Base-by-base conservation (phyloP, 2,888 invertebrate genomes). In the Dusona sp. region DNA sequence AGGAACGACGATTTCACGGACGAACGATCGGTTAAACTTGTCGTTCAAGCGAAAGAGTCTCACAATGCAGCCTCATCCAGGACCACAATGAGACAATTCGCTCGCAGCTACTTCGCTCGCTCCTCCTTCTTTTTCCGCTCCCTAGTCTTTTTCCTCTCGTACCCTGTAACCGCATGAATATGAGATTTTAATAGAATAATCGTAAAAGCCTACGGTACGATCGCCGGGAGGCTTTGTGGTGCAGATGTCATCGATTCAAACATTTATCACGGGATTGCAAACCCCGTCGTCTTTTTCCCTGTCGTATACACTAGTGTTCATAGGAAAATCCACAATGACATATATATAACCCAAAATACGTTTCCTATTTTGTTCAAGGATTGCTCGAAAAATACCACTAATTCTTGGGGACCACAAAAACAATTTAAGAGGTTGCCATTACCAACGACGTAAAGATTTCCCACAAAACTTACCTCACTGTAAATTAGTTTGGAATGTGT, bases 171-270 rank as follows among this genome's bases (percentile, higher is more conserved):
- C n/a, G 16, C 61, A 64, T 85, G 83, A 85, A 85, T 79, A 85
- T 85, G 83, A 85, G 82, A 83, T 83, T 85, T 82, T 83, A 54
- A 85, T 85, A 75, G 64, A 65, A 78, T 51, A 74, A 67, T 68
- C 74, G 75, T 64, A 54, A 42, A n/a, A 51, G 64, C 22, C 22
- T 70, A 29, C 45, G 36, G 72, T 51, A 29, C 54, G 70, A 48
- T 68, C 29, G 73, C 65, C 81, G 48, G 61, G 68, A 82, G 78
- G 82, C 67, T 51, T n/a, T 57, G 70, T 42, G 45, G 68, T 72
- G 75, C 85, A 86, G 85, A 83, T 86, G 85, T 79, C 75, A 75
- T 67, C 54, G 73, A 83, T 79, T 86, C 79, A 61, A 79, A 79
- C 83, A 86, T 86, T 86, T 83, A 72, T 83, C 85, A 86, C 54